Percentiles rank a stretch among this genome's conserved stretches.
Evolutionary conservation across 2,888 invertebrate species (phyloP).

Genomic region (Mayetiola destructor): DNA sequence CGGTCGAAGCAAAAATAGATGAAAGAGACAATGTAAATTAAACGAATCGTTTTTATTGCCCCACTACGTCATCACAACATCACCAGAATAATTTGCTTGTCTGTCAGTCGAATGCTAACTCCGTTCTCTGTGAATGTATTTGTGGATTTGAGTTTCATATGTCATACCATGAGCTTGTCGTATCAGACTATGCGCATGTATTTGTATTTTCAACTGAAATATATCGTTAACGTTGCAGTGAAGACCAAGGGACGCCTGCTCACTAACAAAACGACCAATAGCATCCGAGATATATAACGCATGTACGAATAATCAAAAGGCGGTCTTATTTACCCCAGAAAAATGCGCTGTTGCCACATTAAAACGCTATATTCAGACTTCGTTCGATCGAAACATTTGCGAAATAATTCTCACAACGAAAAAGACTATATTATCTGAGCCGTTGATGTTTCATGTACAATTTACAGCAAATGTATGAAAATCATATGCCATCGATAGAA

Average conservation of each 20-base stretch:
- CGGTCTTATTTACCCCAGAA: background rate
- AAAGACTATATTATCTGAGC: background rate
- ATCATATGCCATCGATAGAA: no score
- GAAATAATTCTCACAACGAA: background rate
- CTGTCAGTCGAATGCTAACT: background rate
- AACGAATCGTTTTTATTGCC: background rate
- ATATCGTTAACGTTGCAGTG: background rate
- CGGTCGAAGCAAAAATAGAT: no score
- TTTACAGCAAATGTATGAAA: no score
- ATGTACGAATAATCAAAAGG: background rate
- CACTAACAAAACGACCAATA: background rate
- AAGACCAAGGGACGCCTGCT: conserved; percentile 8
- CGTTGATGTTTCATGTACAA: no score
- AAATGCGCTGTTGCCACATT: conserved; percentile 6
- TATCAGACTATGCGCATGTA: background rate
- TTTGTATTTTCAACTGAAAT: background rate
- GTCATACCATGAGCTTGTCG: background rate
- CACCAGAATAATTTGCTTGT: no score
- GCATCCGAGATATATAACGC: background rate
- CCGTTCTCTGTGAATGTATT: background rate
- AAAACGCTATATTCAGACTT: background rate
- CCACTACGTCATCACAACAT: background rate
- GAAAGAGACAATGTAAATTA: no score
- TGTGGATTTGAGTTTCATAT: background rate
- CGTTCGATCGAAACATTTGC: background rate